phyloP scores from a whole-genome alignment of 1,140 invertebrate species.

The Macrostomum lignano region DNA sequence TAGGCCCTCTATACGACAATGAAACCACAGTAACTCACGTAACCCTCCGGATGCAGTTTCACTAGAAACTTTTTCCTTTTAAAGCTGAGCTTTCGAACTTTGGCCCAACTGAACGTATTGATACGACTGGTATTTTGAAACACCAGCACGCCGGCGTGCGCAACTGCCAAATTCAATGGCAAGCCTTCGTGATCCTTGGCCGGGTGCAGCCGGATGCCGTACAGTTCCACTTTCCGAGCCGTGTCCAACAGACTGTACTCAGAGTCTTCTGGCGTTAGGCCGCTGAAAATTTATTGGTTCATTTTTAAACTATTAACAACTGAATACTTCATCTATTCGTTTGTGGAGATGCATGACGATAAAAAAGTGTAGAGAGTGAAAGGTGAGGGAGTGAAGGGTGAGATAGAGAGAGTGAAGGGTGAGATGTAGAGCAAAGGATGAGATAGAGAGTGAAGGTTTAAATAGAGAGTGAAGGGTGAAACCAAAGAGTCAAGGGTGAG shows the following conservation, averaged over 20 bases:
- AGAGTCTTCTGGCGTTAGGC: no score
- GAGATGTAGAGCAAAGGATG: no score
- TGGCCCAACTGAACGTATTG: slow-evolving; percentile 96
- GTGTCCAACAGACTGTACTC: slow-evolving; percentile 88
- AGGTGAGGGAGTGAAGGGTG: no score
- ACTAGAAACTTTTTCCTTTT: slow-evolving; percentile 87
- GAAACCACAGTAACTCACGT: slow-evolving; percentile 40
- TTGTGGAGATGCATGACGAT: no score
- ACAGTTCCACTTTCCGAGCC: slow-evolving; percentile 75
- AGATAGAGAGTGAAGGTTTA: no score
- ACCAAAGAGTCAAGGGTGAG: no score
- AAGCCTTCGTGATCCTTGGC: slow-evolving; percentile 61
- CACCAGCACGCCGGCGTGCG: slow-evolving; percentile 83
- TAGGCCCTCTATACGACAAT: no score
- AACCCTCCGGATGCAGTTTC: slow-evolving; percentile 84
- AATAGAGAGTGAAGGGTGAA: no score
- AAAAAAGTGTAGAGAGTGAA: no score
- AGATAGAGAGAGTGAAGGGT: no score
- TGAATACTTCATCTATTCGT: no score
- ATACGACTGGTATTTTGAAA: slow-evolving; percentile 88
- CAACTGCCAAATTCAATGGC: slow-evolving; percentile 64
- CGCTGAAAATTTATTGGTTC: slow-evolving; percentile 8
- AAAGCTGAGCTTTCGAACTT: slow-evolving; percentile 92
- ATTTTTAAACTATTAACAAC: no score
- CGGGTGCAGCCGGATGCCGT: slow-evolving; percentile 81